A percentile compares a stretch with the other conserved stretches of the same genome.
These are phyloP conservation scores for Ophion ventricosus DNA, from an alignment of 2,888 invertebrate species.

Conservation along the genomic window DNA sequence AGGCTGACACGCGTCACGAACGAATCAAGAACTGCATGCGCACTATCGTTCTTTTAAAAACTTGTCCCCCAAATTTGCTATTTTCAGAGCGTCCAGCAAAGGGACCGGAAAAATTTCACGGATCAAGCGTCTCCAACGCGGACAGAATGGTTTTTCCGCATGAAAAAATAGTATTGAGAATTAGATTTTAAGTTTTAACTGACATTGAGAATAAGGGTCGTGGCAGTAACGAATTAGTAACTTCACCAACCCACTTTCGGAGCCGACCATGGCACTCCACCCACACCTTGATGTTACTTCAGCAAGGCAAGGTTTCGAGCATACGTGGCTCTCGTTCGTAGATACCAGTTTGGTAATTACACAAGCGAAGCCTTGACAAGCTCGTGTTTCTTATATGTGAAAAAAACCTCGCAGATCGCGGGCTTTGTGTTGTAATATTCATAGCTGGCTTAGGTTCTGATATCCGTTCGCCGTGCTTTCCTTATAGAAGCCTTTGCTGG, in stretches of 20 bases:
- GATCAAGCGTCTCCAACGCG: neutral
- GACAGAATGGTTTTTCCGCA: constrained; percentile 1
- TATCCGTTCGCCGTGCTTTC: constrained; percentile 7
- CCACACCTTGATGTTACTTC: constrained; percentile 3
- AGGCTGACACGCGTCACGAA: neutral
- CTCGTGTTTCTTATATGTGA: constrained; percentile 16
- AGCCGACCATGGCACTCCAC: constrained; percentile 1
- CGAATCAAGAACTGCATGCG: constrained; percentile 5
- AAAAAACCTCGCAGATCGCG: constrained; percentile 34
- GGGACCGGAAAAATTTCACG: too few relatives aligned
- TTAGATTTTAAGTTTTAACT: neutral
- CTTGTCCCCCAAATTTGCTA: neutral
- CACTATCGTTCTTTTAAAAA: neutral
- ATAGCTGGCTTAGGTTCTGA: constrained; percentile 27
- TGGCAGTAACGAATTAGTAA: constrained; percentile 57
- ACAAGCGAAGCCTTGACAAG: constrained; percentile 14
- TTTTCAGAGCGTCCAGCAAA: neutral
- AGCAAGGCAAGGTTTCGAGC: neutral
- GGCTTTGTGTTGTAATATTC: constrained; percentile 44
- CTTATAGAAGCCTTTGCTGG: constrained; percentile 26
- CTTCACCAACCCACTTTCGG: constrained; percentile 43
- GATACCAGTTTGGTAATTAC: constrained; percentile 40
- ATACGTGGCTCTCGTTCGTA: constrained; percentile 8
- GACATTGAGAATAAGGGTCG: neutral
- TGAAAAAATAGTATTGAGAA: constrained; percentile 2